Base-by-base conservation (phyloP, 2,797 vertebrate genomes). In the Sebastes hopkinsi region DNA sequence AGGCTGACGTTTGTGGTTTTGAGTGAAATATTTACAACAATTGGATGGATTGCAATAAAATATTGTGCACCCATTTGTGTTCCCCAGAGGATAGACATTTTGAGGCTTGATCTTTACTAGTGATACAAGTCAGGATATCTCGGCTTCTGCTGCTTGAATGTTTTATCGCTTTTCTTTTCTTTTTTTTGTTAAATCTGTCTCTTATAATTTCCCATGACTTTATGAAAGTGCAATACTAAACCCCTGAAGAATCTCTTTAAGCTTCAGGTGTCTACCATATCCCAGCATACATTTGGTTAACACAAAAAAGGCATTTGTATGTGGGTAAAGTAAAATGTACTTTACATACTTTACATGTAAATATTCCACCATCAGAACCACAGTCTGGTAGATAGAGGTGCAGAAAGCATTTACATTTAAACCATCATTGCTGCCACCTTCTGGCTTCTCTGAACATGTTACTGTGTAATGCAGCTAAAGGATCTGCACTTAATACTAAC, bases 361-460 rank as follows among this genome's bases (percentile, higher is more conserved):
- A 60, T 72, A 22, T 16, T 30, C 20, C 13, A 16, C 12, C 56
- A 50, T 16, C 13, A 50, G 16, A 29, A 30, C 12, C 56, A 55
- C 14, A 46, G 67, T n/a, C 25, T 67, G 25, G 65, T 67, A 5
- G 22, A 9, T 61, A 30, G 27, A 50, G 36, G 13, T 46, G 56
- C 36, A 61, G 25, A 30, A 23, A 23, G 42, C n/a, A 61, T n/a
- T n/a, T 8, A 20, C 34, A n/a, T 30, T 56, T 2, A 38, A 70
- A 70, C 1, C 14, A n/a, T 46, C n/a, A 22, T 27, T 56, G 56
- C 80, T 82, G 69, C 75, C 75, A 29, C 58, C 58, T 11, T 23
- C 34, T 73, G 75, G 75, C 13, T 1, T 18, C 27, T 67, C 11
- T 62, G 38, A 42, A 36, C 18, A 60, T 20, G 12, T 58, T 8